A percentile compares a stretch with the other conserved stretches of the same genome.
These are phyloP conservation scores for Siniperca scherzeri DNA, from an alignment of 2,797 vertebrate genomes.

Conservation along the genomic window DNA sequence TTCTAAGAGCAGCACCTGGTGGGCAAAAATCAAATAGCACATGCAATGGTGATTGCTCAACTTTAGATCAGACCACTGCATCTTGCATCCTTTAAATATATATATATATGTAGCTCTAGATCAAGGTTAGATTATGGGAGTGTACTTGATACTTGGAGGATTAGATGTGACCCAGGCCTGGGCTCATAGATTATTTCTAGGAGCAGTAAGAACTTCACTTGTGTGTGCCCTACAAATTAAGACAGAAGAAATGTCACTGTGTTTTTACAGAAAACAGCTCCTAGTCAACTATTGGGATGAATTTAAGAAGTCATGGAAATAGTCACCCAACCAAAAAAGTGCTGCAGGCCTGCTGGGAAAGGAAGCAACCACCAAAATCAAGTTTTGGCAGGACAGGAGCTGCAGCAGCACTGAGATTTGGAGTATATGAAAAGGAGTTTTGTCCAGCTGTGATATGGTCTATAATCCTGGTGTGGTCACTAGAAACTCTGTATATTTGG, in stretches of 20 bases:
- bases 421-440: not conserved
- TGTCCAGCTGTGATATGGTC: not conserved
- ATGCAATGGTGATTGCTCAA: not conserved
- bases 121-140: not conserved
- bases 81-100: not conserved
- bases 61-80: not conserved
- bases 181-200: not conserved
- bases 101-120: too few relatives aligned
- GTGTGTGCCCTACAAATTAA: not conserved
- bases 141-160: not conserved
- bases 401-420: not conserved
- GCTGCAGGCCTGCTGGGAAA: not conserved
- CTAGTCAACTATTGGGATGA: not conserved
- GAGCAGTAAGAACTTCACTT: not conserved
- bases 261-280: not conserved
- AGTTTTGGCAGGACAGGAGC: not conserved
- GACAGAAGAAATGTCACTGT: not conserved
- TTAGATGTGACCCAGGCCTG: not conserved
- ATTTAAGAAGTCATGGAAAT: not conserved
- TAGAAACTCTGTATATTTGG: not conserved
- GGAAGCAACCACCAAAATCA: not conserved
- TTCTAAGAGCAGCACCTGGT: slow-evolving; percentile 64
- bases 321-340: too few relatives aligned
- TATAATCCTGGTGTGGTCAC: not conserved
- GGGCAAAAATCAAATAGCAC: slow-evolving; percentile 32